phyloP scores from a whole-genome alignment of 2,888 invertebrate genomes.

The Choristoneura rosaceana region DNA sequence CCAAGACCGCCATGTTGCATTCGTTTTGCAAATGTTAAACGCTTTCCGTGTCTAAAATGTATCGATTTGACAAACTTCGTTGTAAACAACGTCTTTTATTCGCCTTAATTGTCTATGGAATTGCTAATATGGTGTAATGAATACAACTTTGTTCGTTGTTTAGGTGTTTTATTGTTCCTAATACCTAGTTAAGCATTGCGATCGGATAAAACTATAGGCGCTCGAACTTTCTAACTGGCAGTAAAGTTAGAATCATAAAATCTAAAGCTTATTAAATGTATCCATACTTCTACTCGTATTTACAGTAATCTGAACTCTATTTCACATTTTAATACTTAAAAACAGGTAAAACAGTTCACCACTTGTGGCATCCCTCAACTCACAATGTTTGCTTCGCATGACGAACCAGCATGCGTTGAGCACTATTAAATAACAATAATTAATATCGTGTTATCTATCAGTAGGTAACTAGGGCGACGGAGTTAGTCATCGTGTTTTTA shows the following conservation, averaged over 20 bases:
- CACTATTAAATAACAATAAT: constrained; percentile 45
- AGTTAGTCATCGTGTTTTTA: constrained; percentile 59
- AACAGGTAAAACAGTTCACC: neutral
- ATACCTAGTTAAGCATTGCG: neutral
- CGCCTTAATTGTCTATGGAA: constrained; percentile 6
- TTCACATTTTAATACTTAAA: neutral
- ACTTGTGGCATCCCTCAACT: neutral
- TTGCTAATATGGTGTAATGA: constrained; percentile 5
- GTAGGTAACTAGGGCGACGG: constrained; percentile 58
- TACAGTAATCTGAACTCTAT: neutral
- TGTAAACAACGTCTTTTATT: constrained; percentile 67
- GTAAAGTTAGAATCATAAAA: neutral
- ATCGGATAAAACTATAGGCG: neutral
- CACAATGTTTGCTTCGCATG: constrained; percentile 8
- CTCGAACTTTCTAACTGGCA: neutral
- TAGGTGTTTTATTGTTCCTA: neutral
- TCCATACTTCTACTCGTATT: neutral
- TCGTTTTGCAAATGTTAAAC: constrained; percentile 55
- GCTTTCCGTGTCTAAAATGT: constrained; percentile 42
- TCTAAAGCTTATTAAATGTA: neutral
- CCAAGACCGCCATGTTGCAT: constrained; percentile 77
- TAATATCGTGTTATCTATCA: constrained; percentile 55
- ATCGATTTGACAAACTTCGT: constrained; percentile 62
- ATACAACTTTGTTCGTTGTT: neutral
- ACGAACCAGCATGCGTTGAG: constrained; percentile 3